Base-by-base conservation (phyloP, 2,113 vertebrate species). In the Archilochus colubris region DNA sequence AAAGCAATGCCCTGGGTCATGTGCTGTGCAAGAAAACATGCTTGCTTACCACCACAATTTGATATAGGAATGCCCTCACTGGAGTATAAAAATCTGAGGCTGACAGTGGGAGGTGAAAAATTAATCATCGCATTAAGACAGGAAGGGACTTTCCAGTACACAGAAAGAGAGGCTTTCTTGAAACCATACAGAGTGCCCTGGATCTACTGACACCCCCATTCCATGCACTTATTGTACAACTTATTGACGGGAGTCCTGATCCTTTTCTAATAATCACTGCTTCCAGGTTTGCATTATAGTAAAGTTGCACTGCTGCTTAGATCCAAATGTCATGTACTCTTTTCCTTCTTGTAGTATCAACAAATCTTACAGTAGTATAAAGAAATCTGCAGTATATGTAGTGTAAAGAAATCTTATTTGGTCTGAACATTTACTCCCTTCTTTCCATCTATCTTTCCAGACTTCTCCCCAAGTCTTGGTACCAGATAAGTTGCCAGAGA, bases 401-500 rank as follows among this genome's bases (percentile, higher is more conserved):
- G 40, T 40, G 12, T 40, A 27, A 5, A 75, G 25, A 38, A 79
- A 51, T 76, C 18, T 66, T 67, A 44, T 66, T 68, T 61, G 23
- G 11, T 75, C 53, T 88, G 66, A 27, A 43, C 10, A n/a, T 88
- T 74, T 73, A 74, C 8, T 70, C 27, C 43, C 46, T 88, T 91
- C 73, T 48, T 36, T 83, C 40, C 18, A 28, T 38, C 33, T 81
- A 31, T 83, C 40, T 58, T 79, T 61, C 79, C 57, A 66, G 31
- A 20, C 38, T 93, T 31, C 9, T 64, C 16, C 14, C 53, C 54
- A 93, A 18, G 30, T 59, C 61, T 64, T 64, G 6, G 14, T 98
- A 99, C 98, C 98, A 99, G 93, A 27, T 99, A 99, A 30, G 98
- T 98, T 62, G 98, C 99, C 82, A 99, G 96, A 88, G 98, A 99